Conservation (phyloP, 2,113 vertebrate species). For the Megatriorchis doriae region DNA sequence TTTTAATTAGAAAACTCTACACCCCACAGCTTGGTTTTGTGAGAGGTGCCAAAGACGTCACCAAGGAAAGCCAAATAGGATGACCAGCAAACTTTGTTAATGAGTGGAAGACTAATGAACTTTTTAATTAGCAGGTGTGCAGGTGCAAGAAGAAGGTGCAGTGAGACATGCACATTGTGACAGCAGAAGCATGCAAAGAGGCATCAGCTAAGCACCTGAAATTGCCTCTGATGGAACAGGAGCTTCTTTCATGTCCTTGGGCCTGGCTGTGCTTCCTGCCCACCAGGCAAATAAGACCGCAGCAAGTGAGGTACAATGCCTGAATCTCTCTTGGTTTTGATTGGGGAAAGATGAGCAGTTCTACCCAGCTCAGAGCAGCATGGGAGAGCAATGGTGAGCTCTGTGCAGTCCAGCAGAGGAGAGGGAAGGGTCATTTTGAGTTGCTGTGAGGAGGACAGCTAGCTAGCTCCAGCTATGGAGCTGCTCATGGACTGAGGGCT, state of each 20-base stretch:
- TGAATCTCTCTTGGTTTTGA: background rate
- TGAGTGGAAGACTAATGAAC: background rate
- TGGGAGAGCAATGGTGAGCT: background rate
- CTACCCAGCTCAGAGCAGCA: background rate
- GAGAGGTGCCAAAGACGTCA: constrained; percentile 17
- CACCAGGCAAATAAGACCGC: background rate
- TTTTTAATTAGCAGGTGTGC: background rate
- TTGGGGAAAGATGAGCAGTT: background rate
- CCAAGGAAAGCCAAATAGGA: background rate
- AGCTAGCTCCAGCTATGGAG: background rate
- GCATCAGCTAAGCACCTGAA: background rate
- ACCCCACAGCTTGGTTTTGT: background rate
- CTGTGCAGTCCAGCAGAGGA: too few relatives aligned
- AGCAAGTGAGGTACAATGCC: background rate
- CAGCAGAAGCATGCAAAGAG: background rate
- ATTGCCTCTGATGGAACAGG: background rate
- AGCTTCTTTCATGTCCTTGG: background rate
- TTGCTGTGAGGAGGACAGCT: background rate
- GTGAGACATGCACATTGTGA: background rate
- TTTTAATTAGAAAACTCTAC: background rate
- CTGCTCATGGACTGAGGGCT: background rate
- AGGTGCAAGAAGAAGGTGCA: background rate
- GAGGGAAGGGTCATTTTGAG: background rate
- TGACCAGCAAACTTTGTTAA: background rate
- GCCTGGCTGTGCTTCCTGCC: background rate